Evolutionary conservation across 2,113 vertebrate genomes (phyloP), one percentile per base, ranked within the genome.

Genomic region (Isichthys henryi): DNA sequence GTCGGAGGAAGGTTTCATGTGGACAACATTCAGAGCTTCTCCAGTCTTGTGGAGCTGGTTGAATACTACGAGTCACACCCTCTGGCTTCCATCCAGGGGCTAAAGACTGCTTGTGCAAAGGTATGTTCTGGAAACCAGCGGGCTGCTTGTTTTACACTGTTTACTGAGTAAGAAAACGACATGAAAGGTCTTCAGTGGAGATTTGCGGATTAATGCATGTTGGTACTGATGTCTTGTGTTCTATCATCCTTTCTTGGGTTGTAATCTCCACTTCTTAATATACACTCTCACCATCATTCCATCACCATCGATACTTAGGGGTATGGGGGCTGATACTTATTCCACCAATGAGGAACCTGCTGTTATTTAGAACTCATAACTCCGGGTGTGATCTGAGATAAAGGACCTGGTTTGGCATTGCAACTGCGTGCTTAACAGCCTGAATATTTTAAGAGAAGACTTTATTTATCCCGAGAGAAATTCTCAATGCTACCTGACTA

Each of bases 21-120:
- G 88, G 95, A 95, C 0, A 5, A 46, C 0, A 49, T 3, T 0
- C 50, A 83, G 0, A 77, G 35, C 5, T 97, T 97, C 89, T 9
- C 49, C 4, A 94, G 94, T 23, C 92, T 98, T 89, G 23, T 89
- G 0, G 90, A 94, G 3, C 92, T 97, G 3, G 91, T 97, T 83
- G 91, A 94, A 17, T 85, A 94, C 74, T 97, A 97, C 93, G 84
- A 87, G 23, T 31, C 0, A 7, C 91, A 94, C 87, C 89, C 80
- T 31, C 91, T 97, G 74, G 91, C 90, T 27, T 91, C 88, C 0
- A 88, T 91, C 0, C 87, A 93, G 48, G 31, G 0, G 2, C 95
- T 97, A 87, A 92, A 93, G 0, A n/a, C 2, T 0, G 92, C 96
- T 66, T 97, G 97, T 92, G 70, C 86, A 80, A 95, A 94, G 96